Evolutionary conservation across 2,888 invertebrate species (phyloP).

Genomic region (Ligdia adustata): DNA sequence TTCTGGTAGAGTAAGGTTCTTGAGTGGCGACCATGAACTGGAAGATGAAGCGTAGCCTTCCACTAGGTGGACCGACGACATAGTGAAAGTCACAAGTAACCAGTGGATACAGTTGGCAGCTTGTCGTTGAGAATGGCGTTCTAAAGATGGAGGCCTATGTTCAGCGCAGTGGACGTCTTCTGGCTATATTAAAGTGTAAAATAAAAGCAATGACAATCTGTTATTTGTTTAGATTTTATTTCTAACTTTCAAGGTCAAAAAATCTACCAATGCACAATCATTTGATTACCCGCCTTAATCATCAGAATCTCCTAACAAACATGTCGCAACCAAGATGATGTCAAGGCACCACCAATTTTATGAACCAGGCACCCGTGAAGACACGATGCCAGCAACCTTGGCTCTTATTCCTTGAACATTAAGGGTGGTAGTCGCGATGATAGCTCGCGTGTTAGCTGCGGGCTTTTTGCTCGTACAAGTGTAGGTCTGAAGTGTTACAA

Average conservation of each 20-base stretch:
- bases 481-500: not conserved
- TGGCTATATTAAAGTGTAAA: no score
- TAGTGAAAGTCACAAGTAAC: no score
- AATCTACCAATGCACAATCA: constrained; percentile 2
- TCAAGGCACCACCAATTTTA: constrained; percentile 63
- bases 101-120: no score
- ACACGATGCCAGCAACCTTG: constrained; percentile 25
- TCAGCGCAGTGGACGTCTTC: no score
- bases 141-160: no score
- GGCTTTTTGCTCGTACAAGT: constrained; percentile 20
- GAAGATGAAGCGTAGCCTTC: no score
- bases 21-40: no score
- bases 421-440: constrained; percentile 18
- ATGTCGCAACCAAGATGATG: constrained; percentile 43
- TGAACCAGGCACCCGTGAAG: constrained; percentile 49
- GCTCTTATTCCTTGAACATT: constrained; percentile 15
- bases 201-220: no score
- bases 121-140: no score
- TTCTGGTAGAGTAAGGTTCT: no score
- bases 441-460: constrained; percentile 3
- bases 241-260: constrained; percentile 2
- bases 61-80: no score
- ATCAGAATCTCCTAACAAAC: constrained; percentile 28
- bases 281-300: constrained; percentile 17
- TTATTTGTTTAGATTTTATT: no score